Base-by-base conservation (phyloP, 37 sponge, comb jelly and placozoan genomes). In the Ianthella basta region DNA sequence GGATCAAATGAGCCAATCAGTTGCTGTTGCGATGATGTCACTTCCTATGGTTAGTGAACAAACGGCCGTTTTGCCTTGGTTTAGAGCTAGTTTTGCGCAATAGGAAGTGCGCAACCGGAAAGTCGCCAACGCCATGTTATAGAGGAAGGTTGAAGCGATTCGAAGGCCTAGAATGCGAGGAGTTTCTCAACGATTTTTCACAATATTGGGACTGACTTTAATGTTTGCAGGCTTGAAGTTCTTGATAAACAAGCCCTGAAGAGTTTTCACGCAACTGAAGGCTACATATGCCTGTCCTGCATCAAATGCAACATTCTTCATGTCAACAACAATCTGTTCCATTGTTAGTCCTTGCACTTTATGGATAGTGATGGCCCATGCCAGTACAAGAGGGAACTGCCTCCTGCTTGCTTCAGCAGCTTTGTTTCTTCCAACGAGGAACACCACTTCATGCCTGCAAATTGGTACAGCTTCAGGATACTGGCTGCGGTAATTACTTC, bases 381-480 rank as follows among this genome's bases (percentile, higher is more conserved):
- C 85, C 59, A n/a, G n/a, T n/a, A 77, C 35, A 30, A 86, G 81
- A 68, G 87, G 87, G 54, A 86, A 86, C 68, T 86, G 87, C 25
- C 53, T 74, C 8, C 87, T 69, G 21, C 32, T 86, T 19, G 80
- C 59, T 80, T 86, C 82, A 80, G 81, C 79, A 77, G 59, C 59
- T 56, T 56, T 56, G 59, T 40, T 86, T 14, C 81, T 63, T 32
- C 60, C 39, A 27, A 79, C 82, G 38, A 56, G 40, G 67, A 86
- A 86, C 40, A 78, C 80, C 4, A 80, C 82, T 80, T 86, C 87
- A 80, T 59, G 13, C 32, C 72, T 86, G 21, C 41, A 38, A n/a
- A 86, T 14, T 2, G 87, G 87, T 25, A 86, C 87, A 69, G 87
- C 82, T 70, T 65, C 33, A 55, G 80, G 63, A 35, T 61, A 69